Base-by-base conservation (phyloP, 2,888 invertebrate species). In the Antitype chi region DNA sequence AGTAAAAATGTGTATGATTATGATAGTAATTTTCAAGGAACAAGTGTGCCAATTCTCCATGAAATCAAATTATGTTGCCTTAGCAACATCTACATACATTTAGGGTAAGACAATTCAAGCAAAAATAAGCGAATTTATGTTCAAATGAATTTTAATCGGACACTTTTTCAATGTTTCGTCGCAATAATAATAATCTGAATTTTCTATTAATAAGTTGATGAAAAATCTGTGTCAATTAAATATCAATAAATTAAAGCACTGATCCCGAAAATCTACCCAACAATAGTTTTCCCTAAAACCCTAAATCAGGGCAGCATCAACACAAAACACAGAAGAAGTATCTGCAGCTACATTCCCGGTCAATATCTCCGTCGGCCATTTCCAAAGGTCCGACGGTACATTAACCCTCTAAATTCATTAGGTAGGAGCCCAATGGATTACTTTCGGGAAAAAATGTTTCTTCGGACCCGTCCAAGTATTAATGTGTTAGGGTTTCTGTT, bases 371-470 rank as follows among this genome's bases (percentile, higher is more conserved):
- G 80, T 47, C 79, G 76, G 80, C 87, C 81, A 87, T 87, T 88
- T 88, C 70, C 85, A 69, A 76, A 77, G 88, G 88, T 78, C 77
- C 79, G 87, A 8, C 70, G 69, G 70, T 75, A 77, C 89, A 90
- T 91, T 91, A 90, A 89, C 91, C 91, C 86, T 87, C 87, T 90
- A 92, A 91, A 92, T 93, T 92, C 92, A 93, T 93, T 93, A 92
- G 86, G 81, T 74, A 67, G 78, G 80, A 78, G 28, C 82, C 85
- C 87, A 79, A 85, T 85, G 87, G 90, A 93, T 93, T 93, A 91
- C 90, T 91, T 91, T 89, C 64, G 76, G 90, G 90, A 91, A 93
- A 93, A 93, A 93, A 91, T 90, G 82, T 91, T 90, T 87, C 89
- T 87, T 88, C 74, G 85, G 85, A 78, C 73, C 70, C 64, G 60